Conservation (phyloP, 2,797 vertebrate species). For the Darevskia mixta region DNA sequence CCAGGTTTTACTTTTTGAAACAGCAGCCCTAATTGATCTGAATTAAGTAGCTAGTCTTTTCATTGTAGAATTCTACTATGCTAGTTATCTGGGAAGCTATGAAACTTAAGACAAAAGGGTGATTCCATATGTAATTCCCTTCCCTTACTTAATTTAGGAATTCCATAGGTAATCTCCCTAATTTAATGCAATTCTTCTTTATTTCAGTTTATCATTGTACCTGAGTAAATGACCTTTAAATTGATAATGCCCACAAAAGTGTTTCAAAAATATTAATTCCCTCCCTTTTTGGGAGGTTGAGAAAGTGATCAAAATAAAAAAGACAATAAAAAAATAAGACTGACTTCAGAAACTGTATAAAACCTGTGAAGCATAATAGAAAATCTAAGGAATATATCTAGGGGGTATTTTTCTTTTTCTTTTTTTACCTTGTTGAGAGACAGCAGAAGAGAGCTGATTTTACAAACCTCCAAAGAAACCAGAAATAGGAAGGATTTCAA, state of each 20-base stretch:
- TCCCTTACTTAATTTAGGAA: no score
- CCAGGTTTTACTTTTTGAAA: no score
- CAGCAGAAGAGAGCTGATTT: conserved; percentile 71
- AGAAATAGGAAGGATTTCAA: conserved; percentile 79
- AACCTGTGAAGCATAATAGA: conserved; percentile 74
- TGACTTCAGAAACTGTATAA: conserved; percentile 75
- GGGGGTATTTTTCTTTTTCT: conserved; percentile 80
- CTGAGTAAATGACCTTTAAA: conserved; percentile 48
- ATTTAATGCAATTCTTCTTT: conserved; percentile 17
- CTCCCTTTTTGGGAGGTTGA: conserved; percentile 51
- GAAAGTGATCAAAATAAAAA: conserved; percentile 75
- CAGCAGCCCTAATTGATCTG: neutral
- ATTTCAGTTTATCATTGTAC: conserved; percentile 17
- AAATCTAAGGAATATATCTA: conserved; percentile 79
- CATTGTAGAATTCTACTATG: neutral
- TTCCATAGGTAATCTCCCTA: neutral
- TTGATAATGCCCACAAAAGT: conserved; percentile 30
- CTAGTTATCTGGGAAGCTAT: conserved; percentile 8
- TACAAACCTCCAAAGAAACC: conserved; percentile 79
- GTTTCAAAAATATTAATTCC: conserved; percentile 36
- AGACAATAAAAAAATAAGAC: conserved; percentile 57
- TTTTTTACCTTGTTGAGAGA: conserved; percentile 78
- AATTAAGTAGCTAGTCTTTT: neutral
- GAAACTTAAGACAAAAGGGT: neutral
- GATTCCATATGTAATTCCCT: neutral